Evolutionary conservation across 2,113 vertebrate species (phyloP).

Genomic region (Nycticryphes semicollaris): DNA sequence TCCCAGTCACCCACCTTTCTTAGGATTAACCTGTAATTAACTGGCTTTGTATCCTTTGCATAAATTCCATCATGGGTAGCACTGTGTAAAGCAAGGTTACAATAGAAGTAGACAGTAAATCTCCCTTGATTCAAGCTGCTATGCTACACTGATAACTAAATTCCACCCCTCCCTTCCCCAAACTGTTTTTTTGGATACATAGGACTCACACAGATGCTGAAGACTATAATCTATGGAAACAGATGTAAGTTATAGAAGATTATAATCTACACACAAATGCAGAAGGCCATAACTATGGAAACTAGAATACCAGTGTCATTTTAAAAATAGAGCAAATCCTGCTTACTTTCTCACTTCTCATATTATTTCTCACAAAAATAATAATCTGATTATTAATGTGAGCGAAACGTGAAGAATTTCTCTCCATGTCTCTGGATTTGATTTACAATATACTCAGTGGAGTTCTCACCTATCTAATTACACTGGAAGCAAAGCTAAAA

Average conservation of each 20-base stretch:
- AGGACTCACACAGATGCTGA: neutral
- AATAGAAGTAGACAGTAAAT: neutral
- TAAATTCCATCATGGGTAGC: neutral
- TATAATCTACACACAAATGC: neutral
- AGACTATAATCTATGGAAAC: neutral
- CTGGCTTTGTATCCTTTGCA: neutral
- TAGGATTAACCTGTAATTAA: neutral
- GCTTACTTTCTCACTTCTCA: neutral
- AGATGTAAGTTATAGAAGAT: neutral
- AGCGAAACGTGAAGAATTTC: neutral
- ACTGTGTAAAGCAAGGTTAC: neutral
- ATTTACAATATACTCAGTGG: neutral
- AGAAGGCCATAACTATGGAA: neutral
- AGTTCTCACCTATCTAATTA: neutral
- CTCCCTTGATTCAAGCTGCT: neutral
- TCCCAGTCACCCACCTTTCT: neutral
- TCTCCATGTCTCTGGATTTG: neutral
- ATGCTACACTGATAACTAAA: neutral
- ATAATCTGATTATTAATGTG: neutral
- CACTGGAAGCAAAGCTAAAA: neutral
- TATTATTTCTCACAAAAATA: neutral
- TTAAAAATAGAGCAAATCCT: neutral
- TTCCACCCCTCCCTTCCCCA: accelerated
- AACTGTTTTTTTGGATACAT: neutral
- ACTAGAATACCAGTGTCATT: neutral